Conservation (phyloP, 2,797 vertebrate genomes). For the Phyllotis vaccarum region DNA sequence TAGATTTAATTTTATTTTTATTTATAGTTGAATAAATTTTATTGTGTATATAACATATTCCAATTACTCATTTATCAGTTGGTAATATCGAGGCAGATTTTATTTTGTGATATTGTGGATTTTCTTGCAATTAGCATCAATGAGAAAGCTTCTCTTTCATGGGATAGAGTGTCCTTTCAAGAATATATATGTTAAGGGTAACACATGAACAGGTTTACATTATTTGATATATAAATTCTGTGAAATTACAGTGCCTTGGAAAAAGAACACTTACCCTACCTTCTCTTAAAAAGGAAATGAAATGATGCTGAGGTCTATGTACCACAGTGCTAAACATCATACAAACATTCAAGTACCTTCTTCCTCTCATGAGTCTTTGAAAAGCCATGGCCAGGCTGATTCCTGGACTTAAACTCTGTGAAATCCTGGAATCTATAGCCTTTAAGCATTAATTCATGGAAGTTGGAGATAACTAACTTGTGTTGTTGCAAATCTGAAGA, state of each 20-base stretch:
- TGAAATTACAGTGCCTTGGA: not conserved
- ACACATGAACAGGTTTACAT: not conserved
- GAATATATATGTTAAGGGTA: not conserved
- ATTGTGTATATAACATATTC: not conserved
- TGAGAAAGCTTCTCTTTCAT: not conserved
- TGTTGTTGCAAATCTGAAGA: not conserved
- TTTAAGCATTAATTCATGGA: not conserved
- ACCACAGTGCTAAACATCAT: not conserved
- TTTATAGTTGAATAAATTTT: not conserved
- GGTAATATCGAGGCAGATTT: not conserved
- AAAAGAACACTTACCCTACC: not conserved
- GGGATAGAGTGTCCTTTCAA: not conserved
- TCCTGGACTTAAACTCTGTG: not conserved
- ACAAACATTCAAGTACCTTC: not conserved
- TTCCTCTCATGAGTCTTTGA: not conserved
- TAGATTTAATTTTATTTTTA: not conserved
- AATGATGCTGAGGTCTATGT: rapidly evolving
- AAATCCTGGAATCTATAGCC: not conserved
- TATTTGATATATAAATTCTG: not conserved
- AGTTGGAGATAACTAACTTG: not conserved
- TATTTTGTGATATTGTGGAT: not conserved
- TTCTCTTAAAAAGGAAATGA: not conserved
- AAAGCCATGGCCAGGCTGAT: not conserved
- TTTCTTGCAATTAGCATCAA: not conserved
- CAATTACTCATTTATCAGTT: not conserved